Conservation (phyloP, 1,140 invertebrate species). For the Scylla paramamosain region DNA sequence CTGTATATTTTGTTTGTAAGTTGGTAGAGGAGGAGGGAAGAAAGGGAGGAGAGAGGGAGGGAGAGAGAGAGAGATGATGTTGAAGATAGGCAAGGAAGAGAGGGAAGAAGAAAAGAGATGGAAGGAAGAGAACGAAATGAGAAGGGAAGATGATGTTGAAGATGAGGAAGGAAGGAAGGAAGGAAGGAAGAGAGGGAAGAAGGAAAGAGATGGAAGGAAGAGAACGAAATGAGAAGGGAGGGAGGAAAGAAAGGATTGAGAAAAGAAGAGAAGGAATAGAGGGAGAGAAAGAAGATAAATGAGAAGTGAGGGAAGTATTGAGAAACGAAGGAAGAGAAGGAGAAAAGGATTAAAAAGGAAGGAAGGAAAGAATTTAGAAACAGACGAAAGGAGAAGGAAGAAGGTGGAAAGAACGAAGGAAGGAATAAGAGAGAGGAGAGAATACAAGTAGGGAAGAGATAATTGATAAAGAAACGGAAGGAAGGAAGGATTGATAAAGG, state of each 20-base stretch:
- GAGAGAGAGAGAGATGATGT: not conserved
- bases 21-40: not conserved
- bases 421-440: constrained; percentile 38
- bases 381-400: not conserved
- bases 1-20: not conserved
- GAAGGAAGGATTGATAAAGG: not conserved
- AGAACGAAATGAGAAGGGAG: not conserved
- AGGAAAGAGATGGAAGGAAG: not conserved
- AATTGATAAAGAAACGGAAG: not conserved
- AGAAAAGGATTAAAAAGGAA: not conserved
- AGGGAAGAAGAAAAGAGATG: not conserved
- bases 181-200: not conserved
- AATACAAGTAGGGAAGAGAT: not conserved
- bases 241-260: not conserved
- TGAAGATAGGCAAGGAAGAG: too few species aligned
- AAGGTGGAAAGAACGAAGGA: not conserved
- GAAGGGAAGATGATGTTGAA: not conserved
- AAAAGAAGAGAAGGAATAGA: not conserved
- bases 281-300: not conserved
- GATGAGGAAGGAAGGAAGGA: not conserved
- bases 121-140: not conserved
- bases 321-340: not conserved
- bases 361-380: not conserved
- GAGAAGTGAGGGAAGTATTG: not conserved
- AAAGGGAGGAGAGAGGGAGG: not conserved